These are phyloP conservation scores for Etheostoma spectabile DNA, from an alignment of 2,113 vertebrate genomes.

Conservation along the genomic window DNA sequence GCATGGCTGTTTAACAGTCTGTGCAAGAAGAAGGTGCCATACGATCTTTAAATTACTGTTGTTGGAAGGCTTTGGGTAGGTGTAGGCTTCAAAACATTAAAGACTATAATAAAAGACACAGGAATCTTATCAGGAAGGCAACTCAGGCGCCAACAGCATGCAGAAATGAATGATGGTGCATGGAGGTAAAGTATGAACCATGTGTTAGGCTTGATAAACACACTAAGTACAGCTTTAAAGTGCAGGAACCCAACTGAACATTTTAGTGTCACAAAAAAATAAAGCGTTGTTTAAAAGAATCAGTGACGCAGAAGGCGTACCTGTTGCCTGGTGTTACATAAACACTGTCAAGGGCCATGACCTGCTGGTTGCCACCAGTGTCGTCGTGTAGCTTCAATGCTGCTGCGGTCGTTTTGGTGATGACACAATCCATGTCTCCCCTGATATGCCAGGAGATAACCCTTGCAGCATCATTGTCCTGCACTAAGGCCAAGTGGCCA, in stretches of 20 bases:
- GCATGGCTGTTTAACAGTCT: neutral
- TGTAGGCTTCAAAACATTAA: slow-evolving; percentile 33
- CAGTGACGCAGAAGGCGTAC: slow-evolving; percentile 66
- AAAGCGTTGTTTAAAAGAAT: neutral
- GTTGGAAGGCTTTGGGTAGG: neutral
- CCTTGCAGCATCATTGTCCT: slow-evolving; percentile 87
- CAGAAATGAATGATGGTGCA: neutral
- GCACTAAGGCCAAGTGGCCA: slow-evolving; percentile 89
- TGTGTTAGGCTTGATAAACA: neutral
- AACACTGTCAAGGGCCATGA: slow-evolving; percentile 91
- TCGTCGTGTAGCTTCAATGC: slow-evolving; percentile 86
- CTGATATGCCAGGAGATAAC: slow-evolving; percentile 95
- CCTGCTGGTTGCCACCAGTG: slow-evolving; percentile 90
- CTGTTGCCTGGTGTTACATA: slow-evolving; percentile 81
- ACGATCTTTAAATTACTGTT: slow-evolving; percentile 57
- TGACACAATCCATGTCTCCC: slow-evolving; percentile 94
- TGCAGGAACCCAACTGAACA: neutral
- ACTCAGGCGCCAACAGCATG: neutral
- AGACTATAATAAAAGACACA: slow-evolving; percentile 46
- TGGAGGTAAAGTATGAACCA: neutral
- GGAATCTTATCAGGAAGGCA: slow-evolving; percentile 3
- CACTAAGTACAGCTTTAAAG: neutral
- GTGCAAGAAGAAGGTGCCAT: neutral
- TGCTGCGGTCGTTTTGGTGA: slow-evolving; percentile 88
- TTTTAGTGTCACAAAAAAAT: neutral